Evolutionary conservation across 1,140 invertebrate species (phyloP).

Genomic region (Brachionus asplanchnoidis): DNA sequence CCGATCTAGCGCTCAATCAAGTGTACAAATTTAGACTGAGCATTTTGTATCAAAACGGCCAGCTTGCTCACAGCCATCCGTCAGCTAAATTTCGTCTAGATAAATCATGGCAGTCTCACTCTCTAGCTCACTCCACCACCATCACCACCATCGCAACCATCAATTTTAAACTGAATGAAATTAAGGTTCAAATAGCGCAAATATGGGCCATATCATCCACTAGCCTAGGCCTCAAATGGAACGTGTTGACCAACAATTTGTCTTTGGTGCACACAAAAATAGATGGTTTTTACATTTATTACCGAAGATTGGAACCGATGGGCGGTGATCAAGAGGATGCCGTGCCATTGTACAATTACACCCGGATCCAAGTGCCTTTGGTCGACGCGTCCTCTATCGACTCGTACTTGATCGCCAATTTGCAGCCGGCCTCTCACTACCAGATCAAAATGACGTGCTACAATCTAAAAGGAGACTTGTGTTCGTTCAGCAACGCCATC

Average conservation of each 20-base stretch:
- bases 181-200: constrained; percentile 13
- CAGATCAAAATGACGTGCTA: constrained; percentile 6
- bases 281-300: constrained; percentile 39
- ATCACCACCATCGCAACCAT: neutral
- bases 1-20: neutral
- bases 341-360: constrained; percentile 26
- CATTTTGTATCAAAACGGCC: neutral
- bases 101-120: neutral
- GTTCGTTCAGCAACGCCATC: constrained; percentile 36
- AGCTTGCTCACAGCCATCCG: neutral
- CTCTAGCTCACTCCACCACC: no score
- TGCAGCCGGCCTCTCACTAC: neutral
- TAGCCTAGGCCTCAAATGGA: constrained; percentile 6
- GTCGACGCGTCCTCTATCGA: neutral
- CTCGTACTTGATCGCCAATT: constrained; percentile 32
- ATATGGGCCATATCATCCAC: constrained; percentile 29
- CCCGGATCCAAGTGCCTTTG: constrained; percentile 8
- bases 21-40: neutral
- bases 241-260: neutral
- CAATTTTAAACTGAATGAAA: neutral
- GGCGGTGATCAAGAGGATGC: neutral
- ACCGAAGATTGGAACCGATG: neutral
- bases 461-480: constrained; percentile 37
- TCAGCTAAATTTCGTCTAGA: constrained; percentile 14
- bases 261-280: neutral